Percentiles rank a stretch among this genome's conserved stretches.
Evolutionary conservation across 2,888 invertebrate genomes (phyloP).

Genomic region (Mesorhabditis belari): DNA sequence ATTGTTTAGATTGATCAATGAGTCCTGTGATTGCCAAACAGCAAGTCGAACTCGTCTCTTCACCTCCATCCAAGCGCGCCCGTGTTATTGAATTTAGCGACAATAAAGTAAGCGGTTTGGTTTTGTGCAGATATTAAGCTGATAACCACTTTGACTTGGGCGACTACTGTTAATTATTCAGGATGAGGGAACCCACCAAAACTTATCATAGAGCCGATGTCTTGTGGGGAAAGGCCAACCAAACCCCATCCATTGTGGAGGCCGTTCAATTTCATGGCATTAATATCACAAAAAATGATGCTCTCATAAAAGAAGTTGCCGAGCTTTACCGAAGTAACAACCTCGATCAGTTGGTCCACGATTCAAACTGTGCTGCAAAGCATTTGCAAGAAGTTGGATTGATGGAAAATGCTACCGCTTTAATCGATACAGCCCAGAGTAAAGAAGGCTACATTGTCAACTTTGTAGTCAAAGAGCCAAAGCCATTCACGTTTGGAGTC

Average conservation of each 20-base stretch:
- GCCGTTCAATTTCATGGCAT: conserved; percentile 49
- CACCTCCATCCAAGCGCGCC: conserved; percentile 13
- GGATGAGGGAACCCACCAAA: conserved; percentile 1
- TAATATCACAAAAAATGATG: conserved; percentile 39
- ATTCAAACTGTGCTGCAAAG: conserved; percentile 39
- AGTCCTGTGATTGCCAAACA: neutral
- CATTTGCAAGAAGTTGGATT: conserved; percentile 63
- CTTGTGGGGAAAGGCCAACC: conserved; percentile 21
- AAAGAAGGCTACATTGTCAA: conserved; percentile 64
- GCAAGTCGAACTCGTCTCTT: neutral
- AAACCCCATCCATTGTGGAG: conserved; percentile 30
- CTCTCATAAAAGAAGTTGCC: conserved; percentile 62
- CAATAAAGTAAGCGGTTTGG: neutral
- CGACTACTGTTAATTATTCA: too few species aligned
- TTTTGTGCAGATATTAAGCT: too few species aligned
- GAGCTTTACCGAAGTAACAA: conserved; percentile 76
- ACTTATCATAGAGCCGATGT: conserved; percentile 23
- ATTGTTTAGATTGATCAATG: too few species aligned
- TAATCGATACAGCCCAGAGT: conserved; percentile 76
- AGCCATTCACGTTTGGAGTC: conserved; percentile 34
- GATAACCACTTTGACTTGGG: too few species aligned
- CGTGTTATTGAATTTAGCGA: conserved; percentile 8
- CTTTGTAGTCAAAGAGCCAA: conserved; percentile 66
- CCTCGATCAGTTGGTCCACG: conserved; percentile 66
- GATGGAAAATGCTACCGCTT: conserved; percentile 76